Percentiles rank a stretch among this genome's conserved stretches.
Evolutionary conservation across 1,140 invertebrate genomes (phyloP).

Genomic region (Meloidogyne exigua): DNA sequence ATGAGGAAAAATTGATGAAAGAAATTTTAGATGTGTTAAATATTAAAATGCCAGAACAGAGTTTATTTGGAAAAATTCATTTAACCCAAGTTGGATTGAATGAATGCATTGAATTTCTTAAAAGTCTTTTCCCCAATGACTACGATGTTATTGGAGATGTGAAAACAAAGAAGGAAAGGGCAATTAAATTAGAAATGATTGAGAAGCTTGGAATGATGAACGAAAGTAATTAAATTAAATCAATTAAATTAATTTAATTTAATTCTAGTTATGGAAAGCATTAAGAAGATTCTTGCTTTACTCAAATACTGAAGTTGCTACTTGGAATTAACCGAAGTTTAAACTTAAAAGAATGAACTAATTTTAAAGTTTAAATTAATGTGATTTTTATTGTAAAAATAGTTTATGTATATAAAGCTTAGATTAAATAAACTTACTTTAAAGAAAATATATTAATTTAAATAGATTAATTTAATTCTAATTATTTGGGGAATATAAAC

Average conservation of each 20-base stretch:
- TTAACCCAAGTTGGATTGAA: neutral
- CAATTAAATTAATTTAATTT: neutral
- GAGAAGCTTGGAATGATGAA: neutral
- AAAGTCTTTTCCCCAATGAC: neutral
- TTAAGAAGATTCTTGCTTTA: neutral
- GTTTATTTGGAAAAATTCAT: neutral
- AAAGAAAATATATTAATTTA: too few relatives aligned
- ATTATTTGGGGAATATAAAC: too few relatives aligned
- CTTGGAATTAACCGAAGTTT: too few relatives aligned
- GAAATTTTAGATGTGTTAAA: neutral
- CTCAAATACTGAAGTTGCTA: neutral
- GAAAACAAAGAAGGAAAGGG: neutral
- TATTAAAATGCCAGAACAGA: neutral
- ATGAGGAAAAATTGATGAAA: slow-evolving; percentile 4
- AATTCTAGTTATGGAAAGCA: neutral
- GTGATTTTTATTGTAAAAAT: too few relatives aligned
- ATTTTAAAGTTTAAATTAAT: too few relatives aligned
- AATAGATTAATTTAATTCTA: too few relatives aligned
- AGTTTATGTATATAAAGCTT: too few relatives aligned
- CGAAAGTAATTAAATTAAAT: neutral
- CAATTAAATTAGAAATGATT: neutral
- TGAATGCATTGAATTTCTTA: neutral
- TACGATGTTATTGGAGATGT: neutral
- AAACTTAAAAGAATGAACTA: too few relatives aligned
- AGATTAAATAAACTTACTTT: too few relatives aligned